Base-by-base conservation (phyloP, 2,113 vertebrate species). In the Lonchura striata region DNA sequence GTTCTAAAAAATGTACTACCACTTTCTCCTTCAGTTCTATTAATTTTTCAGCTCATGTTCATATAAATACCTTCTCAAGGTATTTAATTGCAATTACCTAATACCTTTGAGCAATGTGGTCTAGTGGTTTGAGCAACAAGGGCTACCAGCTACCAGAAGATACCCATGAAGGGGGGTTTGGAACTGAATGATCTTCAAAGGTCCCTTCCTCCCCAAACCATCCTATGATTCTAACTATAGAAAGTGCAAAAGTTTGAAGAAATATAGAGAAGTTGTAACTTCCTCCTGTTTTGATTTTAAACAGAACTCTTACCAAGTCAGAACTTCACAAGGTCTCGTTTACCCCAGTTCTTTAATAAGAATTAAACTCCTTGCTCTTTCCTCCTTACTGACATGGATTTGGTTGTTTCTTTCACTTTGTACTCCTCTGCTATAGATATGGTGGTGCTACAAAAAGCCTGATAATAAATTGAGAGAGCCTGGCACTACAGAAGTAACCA, bases 101-200 rank as follows among this genome's bases (percentile, higher is more conserved):
- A 68, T 30, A 72, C 7, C 11, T 66, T 66, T 42, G 35, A 57
- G 42, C 70, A 57, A 35, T 16, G 30, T 30, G 24, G 7, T 41
- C 52, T 49, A 13, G 15, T 7, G 10, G 9, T 42, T 49, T 75
- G 35, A 75, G 20, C 35, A 50, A 21, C 0, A 0, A 50, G 25
- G 20, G 35, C 5, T 23, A n/a, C n/a, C n/a, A n/a, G n/a, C n/a
- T n/a, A n/a, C n/a, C n/a, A 17, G n/a, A 39, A 47, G 30, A 66
- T 35, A 54, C 15, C 25, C 17, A 20, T 5, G 18, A 30, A 54
- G n/a, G 7, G 6, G 5, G 4, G 0, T 22, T 47, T 82, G 54
- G 25, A 82, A 76, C 6, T 10, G 27, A 76, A 61, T 0, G 0
- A 47, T 54, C 30, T 54, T 75, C 11, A 60, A 60, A 27, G 20